Percentiles rank a stretch among this genome's conserved stretches.
Conservation (phyloP, 2,888 invertebrate species). For the Noctua fimbriata region DNA sequence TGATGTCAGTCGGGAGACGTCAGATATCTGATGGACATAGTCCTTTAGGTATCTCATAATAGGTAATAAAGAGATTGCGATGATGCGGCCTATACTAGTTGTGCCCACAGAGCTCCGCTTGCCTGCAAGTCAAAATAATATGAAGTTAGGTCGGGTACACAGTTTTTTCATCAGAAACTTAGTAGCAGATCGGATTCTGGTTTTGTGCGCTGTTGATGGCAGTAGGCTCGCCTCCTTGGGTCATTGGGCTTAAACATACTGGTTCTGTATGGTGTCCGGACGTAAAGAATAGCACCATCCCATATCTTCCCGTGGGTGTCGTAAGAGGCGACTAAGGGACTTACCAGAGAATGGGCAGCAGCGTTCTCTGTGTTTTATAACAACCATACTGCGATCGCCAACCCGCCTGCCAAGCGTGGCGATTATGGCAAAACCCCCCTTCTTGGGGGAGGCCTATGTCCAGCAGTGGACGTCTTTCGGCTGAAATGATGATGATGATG, state of each 20-base stretch:
- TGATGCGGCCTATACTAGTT: background rate
- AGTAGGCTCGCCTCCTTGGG: background rate
- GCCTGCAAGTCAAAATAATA: background rate
- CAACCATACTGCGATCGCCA: too few relatives aligned
- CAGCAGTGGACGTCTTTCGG: too few relatives aligned
- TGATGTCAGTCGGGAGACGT: background rate
- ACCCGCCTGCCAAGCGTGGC: too few relatives aligned
- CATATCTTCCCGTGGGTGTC: too few relatives aligned
- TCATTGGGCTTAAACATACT: background rate
- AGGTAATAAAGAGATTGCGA: background rate
- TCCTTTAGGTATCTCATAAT: background rate
- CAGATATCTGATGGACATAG: background rate
- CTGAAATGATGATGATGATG: too few relatives aligned
- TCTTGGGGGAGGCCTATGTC: too few relatives aligned
- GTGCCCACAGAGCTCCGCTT: background rate
- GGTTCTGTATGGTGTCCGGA: too few relatives aligned
- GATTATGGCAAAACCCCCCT: too few relatives aligned
- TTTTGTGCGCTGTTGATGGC: background rate
- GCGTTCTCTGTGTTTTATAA: too few relatives aligned
- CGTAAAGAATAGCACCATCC: too few relatives aligned
- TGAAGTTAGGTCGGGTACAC: background rate
- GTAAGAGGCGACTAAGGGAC: too few relatives aligned
- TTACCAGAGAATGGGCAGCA: too few relatives aligned
- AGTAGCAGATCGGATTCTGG: background rate
- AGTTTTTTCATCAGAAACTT: background rate